These are phyloP conservation scores for Atethmia centrago DNA, from an alignment of 2,888 invertebrate species.

Conservation along the genomic window DNA sequence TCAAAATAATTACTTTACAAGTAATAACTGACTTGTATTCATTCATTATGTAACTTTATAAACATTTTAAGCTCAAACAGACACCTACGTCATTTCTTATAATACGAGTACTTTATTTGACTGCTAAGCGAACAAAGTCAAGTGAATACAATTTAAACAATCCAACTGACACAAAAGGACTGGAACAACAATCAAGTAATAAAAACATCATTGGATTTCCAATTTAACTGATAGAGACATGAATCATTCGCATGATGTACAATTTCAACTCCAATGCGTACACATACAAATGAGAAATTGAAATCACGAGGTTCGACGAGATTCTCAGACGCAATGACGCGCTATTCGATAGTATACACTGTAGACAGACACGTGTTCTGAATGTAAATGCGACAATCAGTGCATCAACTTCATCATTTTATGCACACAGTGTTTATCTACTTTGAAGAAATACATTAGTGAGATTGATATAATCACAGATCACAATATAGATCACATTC, in stretches of 20 bases:
- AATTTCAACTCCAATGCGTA: conserved; percentile 50
- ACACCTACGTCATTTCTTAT: not conserved
- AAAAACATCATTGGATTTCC: conserved; percentile 51
- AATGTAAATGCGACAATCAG: conserved; percentile 59
- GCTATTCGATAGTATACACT: conserved; percentile 57
- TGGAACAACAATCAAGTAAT: conserved; percentile 52
- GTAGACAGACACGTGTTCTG: conserved; percentile 54
- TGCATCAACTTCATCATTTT: conserved; percentile 62
- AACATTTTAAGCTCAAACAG: conserved; percentile 5
- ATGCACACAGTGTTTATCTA: conserved; percentile 64
- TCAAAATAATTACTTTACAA: not conserved
- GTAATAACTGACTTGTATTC: not conserved
- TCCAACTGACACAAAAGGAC: conserved; percentile 37
- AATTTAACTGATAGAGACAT: conserved; percentile 54
- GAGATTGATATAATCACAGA: conserved; percentile 46
- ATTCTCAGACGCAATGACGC: conserved; percentile 67
- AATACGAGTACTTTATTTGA: conserved; percentile 33
- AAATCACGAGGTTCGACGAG: conserved; percentile 61
- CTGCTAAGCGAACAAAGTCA: conserved; percentile 16
- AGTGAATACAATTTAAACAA: conserved; percentile 50
- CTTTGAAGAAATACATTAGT: conserved; percentile 41
- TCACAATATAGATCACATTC: conserved; percentile 37
- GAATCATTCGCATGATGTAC: conserved; percentile 57
- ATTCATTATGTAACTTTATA: not conserved
- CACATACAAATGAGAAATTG: conserved; percentile 59